Evolutionary conservation across 2,888 invertebrate species (phyloP).

Genomic region (Tubulanus polymorphus): DNA sequence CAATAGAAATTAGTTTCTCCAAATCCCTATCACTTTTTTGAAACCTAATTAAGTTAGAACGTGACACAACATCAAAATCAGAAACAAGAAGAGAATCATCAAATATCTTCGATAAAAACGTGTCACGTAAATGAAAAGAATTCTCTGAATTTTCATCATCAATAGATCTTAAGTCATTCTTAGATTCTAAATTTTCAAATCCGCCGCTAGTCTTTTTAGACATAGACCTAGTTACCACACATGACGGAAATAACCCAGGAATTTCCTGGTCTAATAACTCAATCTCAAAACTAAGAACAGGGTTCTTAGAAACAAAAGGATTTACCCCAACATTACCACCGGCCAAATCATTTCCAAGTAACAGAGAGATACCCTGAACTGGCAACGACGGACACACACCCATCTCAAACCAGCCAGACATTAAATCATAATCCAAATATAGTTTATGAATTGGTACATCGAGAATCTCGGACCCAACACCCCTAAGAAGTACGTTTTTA

Average conservation of each 20-base stretch:
- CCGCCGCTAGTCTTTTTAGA: too few relatives aligned
- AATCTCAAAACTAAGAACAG: too few relatives aligned
- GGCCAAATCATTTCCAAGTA: slow-evolving; percentile 19
- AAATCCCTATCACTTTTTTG: slow-evolving; percentile 1
- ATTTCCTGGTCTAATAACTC: background rate
- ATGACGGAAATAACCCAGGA: background rate
- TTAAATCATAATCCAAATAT: slow-evolving; percentile 12
- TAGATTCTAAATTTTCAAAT: too few relatives aligned
- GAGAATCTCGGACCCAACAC: slow-evolving; percentile 15
- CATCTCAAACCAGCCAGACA: slow-evolving; percentile 15
- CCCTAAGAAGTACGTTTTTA: slow-evolving; percentile 16
- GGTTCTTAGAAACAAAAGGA: background rate
- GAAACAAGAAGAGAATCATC: too few relatives aligned
- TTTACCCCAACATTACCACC: slow-evolving; percentile 8
- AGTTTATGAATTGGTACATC: slow-evolving; percentile 18
- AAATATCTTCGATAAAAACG: too few relatives aligned
- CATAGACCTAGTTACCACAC: background rate
- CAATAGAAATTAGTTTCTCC: background rate
- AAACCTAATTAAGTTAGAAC: too few relatives aligned
- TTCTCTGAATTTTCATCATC: too few relatives aligned
- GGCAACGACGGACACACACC: slow-evolving; percentile 15
- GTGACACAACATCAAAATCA: too few relatives aligned
- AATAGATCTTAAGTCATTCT: too few relatives aligned
- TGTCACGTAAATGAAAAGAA: too few relatives aligned
- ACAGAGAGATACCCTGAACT: slow-evolving; percentile 15